Evolutionary conservation across 1,140 invertebrate genomes (phyloP).

Genomic region (Chymomyza costata): DNA sequence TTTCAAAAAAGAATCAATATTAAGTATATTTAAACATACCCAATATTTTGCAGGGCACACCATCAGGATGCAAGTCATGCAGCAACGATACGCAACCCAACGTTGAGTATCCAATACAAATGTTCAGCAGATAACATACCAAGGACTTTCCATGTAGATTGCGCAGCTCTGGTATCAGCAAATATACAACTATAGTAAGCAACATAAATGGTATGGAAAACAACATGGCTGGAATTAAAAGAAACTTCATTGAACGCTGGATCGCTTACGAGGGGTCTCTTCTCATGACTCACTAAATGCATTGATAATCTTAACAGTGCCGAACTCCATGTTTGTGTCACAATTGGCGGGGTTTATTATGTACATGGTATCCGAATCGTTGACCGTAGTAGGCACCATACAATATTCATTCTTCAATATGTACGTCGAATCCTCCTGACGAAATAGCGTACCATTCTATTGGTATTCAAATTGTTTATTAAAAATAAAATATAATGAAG

Average conservation of each 20-base stretch:
- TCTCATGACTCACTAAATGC: conserved; percentile 46
- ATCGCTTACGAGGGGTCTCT: not conserved
- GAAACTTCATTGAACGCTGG: not conserved
- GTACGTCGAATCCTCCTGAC: conserved; percentile 33
- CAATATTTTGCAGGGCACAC: conserved; percentile 36
- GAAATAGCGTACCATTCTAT: conserved; percentile 54
- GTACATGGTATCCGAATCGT: conserved; percentile 49
- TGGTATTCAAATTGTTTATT: not conserved
- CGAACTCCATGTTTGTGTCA: conserved; percentile 29
- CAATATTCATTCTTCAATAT: conserved; percentile 64
- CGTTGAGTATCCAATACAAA: conserved; percentile 80
- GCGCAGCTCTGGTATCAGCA: conserved; percentile 81
- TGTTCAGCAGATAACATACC: conserved; percentile 82
- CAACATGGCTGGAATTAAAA: conserved; percentile 77
- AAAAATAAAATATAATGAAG: not conserved
- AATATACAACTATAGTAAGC: conserved; percentile 83
- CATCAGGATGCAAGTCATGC: conserved; percentile 21
- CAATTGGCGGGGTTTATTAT: conserved; percentile 61
- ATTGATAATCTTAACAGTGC: conserved; percentile 63
- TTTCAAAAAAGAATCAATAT: not conserved
- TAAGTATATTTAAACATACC: no score
- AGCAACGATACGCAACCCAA: conserved; percentile 77
- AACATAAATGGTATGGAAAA: conserved; percentile 84
- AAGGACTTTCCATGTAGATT: conserved; percentile 85
- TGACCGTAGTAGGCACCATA: conserved; percentile 39